These are phyloP conservation scores for Drosophila multiciliata DNA, from an alignment of 2,888 invertebrate genomes.

Conservation along the genomic window DNA sequence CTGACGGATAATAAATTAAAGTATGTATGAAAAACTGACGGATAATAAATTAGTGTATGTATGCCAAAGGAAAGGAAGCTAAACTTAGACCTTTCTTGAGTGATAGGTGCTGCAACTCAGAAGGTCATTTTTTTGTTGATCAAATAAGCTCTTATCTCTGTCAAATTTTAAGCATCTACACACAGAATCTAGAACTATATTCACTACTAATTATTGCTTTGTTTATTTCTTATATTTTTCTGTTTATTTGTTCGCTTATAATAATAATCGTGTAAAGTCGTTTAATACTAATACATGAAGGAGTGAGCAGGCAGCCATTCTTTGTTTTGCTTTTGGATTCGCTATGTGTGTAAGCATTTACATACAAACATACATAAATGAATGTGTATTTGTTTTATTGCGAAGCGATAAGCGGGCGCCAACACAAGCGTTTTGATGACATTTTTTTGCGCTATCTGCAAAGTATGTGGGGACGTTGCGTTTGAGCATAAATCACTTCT, in stretches of 20 bases:
- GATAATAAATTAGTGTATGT: too few relatives aligned
- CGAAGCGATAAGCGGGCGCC: conserved; percentile 39
- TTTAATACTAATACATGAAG: conserved; percentile 9
- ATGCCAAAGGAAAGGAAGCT: neutral
- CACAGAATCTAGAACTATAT: conserved; percentile 27
- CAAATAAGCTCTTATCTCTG: conserved; percentile 1
- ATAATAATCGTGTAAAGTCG: conserved; percentile 48
- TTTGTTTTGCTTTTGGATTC: conserved; percentile 67
- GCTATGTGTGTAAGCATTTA: conserved; percentile 16
- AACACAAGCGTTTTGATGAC: conserved; percentile 26
- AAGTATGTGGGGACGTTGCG: conserved; percentile 5
- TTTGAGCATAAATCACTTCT: conserved; percentile 60
- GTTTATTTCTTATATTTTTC: conserved; percentile 7
- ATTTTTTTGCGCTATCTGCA: conserved; percentile 42
- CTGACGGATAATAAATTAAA: neutral
- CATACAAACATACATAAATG: conserved; percentile 18
- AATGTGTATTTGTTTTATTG: conserved; percentile 30
- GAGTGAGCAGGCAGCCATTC: conserved; percentile 45
- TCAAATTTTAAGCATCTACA: conserved; percentile 11
- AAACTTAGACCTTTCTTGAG: neutral
- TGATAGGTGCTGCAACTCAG: neutral
- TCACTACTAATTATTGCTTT: conserved; percentile 32
- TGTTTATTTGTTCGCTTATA: conserved; percentile 11
- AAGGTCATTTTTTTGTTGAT: conserved; percentile 5
- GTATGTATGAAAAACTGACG: too few relatives aligned